Base-by-base conservation (phyloP, 2,113 vertebrate species). In the Epinephelus moara region DNA sequence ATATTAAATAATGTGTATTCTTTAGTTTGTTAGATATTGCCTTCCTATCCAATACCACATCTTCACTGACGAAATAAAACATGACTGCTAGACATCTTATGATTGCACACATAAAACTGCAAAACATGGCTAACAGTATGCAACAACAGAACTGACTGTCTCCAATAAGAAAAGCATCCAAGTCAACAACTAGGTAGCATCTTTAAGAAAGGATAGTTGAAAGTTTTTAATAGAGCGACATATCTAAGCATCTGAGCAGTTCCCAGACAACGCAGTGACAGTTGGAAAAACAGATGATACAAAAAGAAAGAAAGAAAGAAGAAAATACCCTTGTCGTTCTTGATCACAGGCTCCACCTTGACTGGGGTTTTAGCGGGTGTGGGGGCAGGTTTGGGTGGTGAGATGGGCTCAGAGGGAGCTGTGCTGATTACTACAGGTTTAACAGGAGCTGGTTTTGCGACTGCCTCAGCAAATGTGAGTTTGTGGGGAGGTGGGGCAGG, bases 271-370 rank as follows among this genome's bases (percentile, higher is more conserved):
- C 0, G 3, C 11, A 84, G 12, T 21, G 23, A 70, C 23, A 73
- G 60, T 33, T 56, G 63, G 69, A 71, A 75, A 85, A 81, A 79
- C 63, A 73, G 56, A 71, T 9, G 19, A 71, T 59, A 94, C 69
- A 86, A 45, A 85, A 60, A 93, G 89, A 96, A 37, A 89, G 61
- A 96, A 37, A 89, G 61, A 91, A 81, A 91, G 75, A 60, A 82
- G 47, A 52, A 92, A 94, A 95, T 99, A 99, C 98, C 98, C 97
- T 97, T 96, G 93, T 98, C 94, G 83, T 99, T 98, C 97, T 97
- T 99, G 97, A 97, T 94, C 92, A 94, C 68, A 83, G 96, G 93
- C 63, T 96, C 96, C 96, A 95, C 95, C 88, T 95, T 95, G 75
- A 93, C 89, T 92, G 95, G 94, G 66, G 84, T 84, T 94, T 95